Evolutionary conservation across 2,888 invertebrate genomes (phyloP), one percentile per base, ranked within the genome.

Genomic region (Metalampra italica): DNA sequence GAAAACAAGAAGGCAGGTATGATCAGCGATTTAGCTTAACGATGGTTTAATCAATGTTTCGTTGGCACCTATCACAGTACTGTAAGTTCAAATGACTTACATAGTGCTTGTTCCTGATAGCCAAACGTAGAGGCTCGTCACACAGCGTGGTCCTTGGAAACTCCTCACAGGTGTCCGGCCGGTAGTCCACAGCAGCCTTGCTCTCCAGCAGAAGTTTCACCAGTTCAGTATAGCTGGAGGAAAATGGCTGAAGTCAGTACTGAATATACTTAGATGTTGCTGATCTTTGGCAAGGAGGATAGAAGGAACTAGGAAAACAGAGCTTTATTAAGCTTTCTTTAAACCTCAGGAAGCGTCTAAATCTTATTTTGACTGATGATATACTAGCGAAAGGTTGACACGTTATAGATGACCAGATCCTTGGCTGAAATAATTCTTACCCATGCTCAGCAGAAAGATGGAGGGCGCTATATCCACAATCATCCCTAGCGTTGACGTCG

Each of bases 371-470:
- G n/a, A n/a, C n/a, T n/a, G n/a, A n/a, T n/a, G n/a, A n/a, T n/a
- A n/a, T n/a, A n/a, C n/a, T n/a, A 22, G 22, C 22, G 22, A 22
- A 22, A 22, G 22, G n/a, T n/a, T n/a, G n/a, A n/a, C n/a, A n/a
- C n/a, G n/a, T n/a, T n/a, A n/a, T n/a, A n/a, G n/a, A n/a, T n/a
- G n/a, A n/a, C n/a, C n/a, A n/a, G n/a, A n/a, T n/a, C n/a, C n/a
- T n/a, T n/a, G n/a, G n/a, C n/a, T n/a, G n/a, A n/a, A n/a, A n/a
- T n/a, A n/a, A n/a, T n/a, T n/a, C 22, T 22, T 85, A 94, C 86
- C 96, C 96, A 67, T 95, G 95, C 64, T 97, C 96, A 0, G 97
- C 95, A n/a, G 96, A 95, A 9, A 98, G 90, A 83, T 98, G 98
- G 41, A 98, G 81, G 0, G 97, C 95, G 50, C 97, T 96, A 79